A percentile compares a stretch with the other conserved stretches of the same genome.
phyloP scores from a whole-genome alignment of 2,888 invertebrate genomes.

The Mesopsocus fuscifrons region DNA sequence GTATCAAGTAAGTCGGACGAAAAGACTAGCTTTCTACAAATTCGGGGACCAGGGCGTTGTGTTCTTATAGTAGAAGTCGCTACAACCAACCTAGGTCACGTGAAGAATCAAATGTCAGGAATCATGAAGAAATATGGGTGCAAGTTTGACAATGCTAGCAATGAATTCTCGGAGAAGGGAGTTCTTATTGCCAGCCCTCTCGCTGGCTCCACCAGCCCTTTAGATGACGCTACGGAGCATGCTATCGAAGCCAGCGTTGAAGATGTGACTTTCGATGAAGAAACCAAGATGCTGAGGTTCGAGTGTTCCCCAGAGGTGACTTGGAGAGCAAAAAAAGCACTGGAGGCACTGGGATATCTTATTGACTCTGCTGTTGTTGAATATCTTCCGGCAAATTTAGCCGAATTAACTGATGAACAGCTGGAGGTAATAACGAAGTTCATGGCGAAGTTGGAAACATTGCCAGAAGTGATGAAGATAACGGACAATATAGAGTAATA shows the following conservation, averaged over 20 bases:
- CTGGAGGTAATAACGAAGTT: not conserved
- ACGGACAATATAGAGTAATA: conserved; percentile 3
- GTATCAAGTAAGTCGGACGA: not conserved
- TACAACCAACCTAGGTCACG: not conserved
- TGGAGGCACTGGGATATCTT: not conserved
- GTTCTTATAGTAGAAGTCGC: not conserved
- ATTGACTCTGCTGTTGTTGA: not conserved
- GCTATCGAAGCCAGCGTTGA: not conserved
- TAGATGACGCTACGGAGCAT: conserved; percentile 2
- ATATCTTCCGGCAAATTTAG: too few species aligned
- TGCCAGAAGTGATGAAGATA: conserved; percentile 1
- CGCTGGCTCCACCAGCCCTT: not conserved
- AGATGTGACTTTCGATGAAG: conserved; percentile 3
- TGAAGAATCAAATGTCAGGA: not conserved
- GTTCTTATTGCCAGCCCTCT: not conserved
- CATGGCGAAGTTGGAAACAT: not conserved
- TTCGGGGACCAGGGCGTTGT: not conserved
- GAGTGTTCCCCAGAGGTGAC: not conserved
- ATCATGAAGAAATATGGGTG: not conserved
- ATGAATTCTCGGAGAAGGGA: not conserved
- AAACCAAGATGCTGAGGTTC: not conserved
- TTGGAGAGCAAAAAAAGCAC: not conserved
- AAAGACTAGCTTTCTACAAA: not conserved
- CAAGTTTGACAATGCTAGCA: not conserved
- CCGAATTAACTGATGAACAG: not conserved